A percentile compares a stretch with the other conserved stretches of the same genome.
Evolutionary conservation across 2,113 vertebrate species (phyloP).

Genomic region (Atherinomorus stipes): DNA sequence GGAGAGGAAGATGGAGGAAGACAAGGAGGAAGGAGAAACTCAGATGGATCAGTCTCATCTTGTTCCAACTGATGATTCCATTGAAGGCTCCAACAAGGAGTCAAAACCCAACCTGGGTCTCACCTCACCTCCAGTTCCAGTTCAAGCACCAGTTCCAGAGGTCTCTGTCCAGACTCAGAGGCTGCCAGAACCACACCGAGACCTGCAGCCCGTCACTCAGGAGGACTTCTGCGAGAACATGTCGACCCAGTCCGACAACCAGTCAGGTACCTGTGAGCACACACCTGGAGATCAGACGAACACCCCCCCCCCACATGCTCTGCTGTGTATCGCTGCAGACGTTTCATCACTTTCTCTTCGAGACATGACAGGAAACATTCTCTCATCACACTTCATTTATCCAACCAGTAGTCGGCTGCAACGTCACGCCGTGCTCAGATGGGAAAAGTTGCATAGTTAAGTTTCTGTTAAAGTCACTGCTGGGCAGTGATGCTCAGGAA

Average conservation of each 20-base stretch:
- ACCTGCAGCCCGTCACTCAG: constrained; percentile 42
- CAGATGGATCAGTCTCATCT: constrained; percentile 60
- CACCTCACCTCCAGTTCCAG: neutral
- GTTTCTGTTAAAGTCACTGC: too few relatives aligned
- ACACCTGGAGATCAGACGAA: neutral
- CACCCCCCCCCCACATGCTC: neutral
- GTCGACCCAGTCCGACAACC: constrained; percentile 80
- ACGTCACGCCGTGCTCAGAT: too few relatives aligned
- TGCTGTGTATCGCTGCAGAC: neutral
- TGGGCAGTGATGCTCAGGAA: too few relatives aligned
- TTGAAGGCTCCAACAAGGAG: constrained; percentile 28
- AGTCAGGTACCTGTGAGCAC: constrained; percentile 72
- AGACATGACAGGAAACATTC: too few relatives aligned
- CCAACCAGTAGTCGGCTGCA: too few relatives aligned
- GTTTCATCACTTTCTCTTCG: too few relatives aligned
- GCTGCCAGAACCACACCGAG: constrained; percentile 37
- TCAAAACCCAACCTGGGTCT: constrained; percentile 16
- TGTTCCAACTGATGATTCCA: accelerated
- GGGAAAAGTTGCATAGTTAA: too few relatives aligned
- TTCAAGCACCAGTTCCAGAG: neutral
- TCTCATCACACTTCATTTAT: too few relatives aligned
- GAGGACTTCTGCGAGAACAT: constrained; percentile 79
- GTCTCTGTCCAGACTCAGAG: constrained; percentile 47
- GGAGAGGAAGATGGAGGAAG: constrained; percentile 40
- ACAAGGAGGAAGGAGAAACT: constrained; percentile 33